Percentiles rank a stretch among this genome's conserved stretches.
Conservation (phyloP, 2,888 invertebrate species). For the Andrena fulva region DNA sequence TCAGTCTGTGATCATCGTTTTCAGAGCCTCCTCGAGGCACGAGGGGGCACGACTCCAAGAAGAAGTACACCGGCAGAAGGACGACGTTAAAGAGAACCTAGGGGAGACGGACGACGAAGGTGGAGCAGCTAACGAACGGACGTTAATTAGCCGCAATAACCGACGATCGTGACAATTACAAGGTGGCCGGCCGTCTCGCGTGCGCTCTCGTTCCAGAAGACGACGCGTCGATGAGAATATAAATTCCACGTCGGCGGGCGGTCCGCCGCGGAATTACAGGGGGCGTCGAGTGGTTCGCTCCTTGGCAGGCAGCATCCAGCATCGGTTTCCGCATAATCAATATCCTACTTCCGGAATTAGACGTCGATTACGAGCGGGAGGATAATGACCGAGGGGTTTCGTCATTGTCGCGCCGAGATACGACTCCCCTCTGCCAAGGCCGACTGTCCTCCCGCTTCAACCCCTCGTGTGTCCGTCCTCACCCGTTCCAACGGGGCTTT, state of each 20-base stretch:
- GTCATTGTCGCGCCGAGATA: constrained; percentile 36
- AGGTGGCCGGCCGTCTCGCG: constrained; percentile 15
- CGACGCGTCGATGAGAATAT: constrained; percentile 23
- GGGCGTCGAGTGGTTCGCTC: constrained; percentile 12
- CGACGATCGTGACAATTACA: constrained; percentile 68
- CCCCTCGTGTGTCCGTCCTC: constrained; percentile 22
- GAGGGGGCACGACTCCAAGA: constrained; percentile 2
- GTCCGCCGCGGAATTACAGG: constrained; percentile 11
- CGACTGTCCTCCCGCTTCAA: constrained; percentile 3
- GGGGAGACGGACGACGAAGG: constrained; percentile 33
- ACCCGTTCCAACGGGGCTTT: constrained; percentile 33
- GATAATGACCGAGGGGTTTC: constrained; percentile 57
- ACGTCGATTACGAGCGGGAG: constrained; percentile 49
- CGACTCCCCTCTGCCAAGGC: not conserved
- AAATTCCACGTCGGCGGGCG: constrained; percentile 29
- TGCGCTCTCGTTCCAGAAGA: constrained; percentile 13
- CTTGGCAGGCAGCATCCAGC: not conserved
- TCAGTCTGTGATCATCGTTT: not conserved
- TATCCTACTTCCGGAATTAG: constrained; percentile 65
- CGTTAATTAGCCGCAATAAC: constrained; percentile 71
- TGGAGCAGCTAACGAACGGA: constrained; percentile 59
- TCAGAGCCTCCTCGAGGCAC: not conserved
- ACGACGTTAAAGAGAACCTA: constrained; percentile 15
- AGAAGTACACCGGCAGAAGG: constrained; percentile 28
- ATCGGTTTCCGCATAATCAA: constrained; percentile 62